Conservation (phyloP, 2,888 invertebrate species). For the Philhelius pedissequus region DNA sequence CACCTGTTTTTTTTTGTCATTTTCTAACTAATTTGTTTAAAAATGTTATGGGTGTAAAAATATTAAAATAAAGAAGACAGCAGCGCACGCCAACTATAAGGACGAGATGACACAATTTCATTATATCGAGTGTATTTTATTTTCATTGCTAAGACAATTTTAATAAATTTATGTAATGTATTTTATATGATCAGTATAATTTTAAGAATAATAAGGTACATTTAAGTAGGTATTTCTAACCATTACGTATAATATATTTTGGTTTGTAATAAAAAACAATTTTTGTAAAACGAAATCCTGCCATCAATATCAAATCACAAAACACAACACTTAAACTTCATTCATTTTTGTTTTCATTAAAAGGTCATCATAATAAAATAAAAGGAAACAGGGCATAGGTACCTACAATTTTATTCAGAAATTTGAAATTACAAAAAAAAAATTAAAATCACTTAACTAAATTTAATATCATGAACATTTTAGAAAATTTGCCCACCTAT, state of each 20-base stretch:
- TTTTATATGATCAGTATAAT: no score
- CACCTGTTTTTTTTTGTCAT: neutral
- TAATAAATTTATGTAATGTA: neutral
- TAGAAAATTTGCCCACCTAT: conserved; percentile 91
- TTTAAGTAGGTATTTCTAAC: neutral
- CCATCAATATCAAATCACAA: neutral
- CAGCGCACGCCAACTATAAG: neutral
- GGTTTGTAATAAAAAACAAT: neutral
- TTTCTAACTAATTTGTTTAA: no score
- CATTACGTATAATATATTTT: neutral
- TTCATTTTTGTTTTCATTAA: neutral
- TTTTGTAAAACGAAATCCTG: neutral
- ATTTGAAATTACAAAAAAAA: conserved; percentile 35
- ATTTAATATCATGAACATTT: conserved; percentile 73
- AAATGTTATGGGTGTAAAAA: neutral
- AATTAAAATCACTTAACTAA: conserved; percentile 47
- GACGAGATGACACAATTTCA: neutral
- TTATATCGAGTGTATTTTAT: neutral
- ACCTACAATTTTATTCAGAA: no score
- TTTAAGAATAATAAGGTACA: neutral
- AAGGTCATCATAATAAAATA: neutral
- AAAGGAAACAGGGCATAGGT: neutral
- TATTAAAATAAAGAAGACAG: neutral
- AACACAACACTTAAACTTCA: neutral
- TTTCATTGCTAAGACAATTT: neutral